Conservation (phyloP, 2,113 vertebrate species). For the Leucosticte australis region DNA sequence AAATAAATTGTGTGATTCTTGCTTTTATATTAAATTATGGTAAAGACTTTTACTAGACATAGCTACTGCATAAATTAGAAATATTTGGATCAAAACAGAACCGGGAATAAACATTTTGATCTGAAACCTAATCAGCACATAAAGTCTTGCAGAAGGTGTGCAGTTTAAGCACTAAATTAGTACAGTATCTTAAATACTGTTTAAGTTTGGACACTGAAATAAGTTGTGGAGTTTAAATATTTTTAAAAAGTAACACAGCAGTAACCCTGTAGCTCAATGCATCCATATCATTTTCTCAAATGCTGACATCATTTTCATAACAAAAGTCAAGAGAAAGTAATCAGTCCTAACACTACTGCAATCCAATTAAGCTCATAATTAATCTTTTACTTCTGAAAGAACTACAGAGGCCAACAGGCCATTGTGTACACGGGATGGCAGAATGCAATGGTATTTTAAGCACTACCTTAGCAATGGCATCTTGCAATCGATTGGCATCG, state of each 20-base stretch:
- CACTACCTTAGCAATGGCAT: slow-evolving; percentile 87
- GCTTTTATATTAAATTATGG: background rate
- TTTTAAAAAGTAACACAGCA: background rate
- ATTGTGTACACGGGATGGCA: fast-evolving
- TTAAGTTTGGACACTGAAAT: background rate
- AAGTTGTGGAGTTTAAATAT: background rate
- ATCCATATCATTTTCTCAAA: background rate
- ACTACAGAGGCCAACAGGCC: background rate
- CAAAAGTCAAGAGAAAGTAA: background rate
- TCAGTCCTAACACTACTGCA: background rate
- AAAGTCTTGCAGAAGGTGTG: background rate
- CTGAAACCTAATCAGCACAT: background rate
- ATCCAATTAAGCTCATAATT: background rate
- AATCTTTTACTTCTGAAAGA: background rate
- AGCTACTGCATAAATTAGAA: background rate
- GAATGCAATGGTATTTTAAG: background rate
- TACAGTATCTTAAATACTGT: background rate
- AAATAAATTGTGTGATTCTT: background rate
- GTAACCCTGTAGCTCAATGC: background rate
- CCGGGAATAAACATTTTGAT: background rate
- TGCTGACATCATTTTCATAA: background rate
- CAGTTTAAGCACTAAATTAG: background rate
- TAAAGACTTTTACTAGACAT: background rate
- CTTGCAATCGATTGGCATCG: slow-evolving; percentile 84
- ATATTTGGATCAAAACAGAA: background rate